Base-by-base conservation (phyloP, 2,888 invertebrate genomes). In the Pseudococcus jackbeardsleyi region DNA sequence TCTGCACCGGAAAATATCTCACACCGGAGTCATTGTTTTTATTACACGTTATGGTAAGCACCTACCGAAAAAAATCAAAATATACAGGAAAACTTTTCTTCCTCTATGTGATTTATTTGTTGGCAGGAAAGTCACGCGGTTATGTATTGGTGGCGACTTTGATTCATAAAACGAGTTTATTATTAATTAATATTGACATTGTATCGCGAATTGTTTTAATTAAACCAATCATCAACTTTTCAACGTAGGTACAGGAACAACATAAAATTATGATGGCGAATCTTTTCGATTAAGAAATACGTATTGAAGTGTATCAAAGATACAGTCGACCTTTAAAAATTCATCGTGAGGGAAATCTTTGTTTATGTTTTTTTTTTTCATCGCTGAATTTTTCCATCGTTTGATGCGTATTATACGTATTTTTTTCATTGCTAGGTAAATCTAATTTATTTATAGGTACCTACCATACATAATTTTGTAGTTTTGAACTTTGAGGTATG, bases 131-230 rank as follows among this genome's bases (percentile, higher is more conserved):
- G 11, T 82, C 79, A 82, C 46, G 79, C 79, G 79, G 19, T 82
- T 82, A 46, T 33, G 79, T 33, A 46, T 82, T 12, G 72, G 17
- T 72, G 15, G 46, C 46, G 17, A 82, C 79, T 82, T 82, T 82
- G 79, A 82, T 82, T 46, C 79, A 22, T 42, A 8, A 82, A 82
- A 82, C 79, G n/a, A 46, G 79, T 82, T 82, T 46, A 9, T 46
- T 42, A 72, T 42, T 82, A 82, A 82, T 82, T 82, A 82, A 82
- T 82, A 82, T 82, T 82, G 79, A 82, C 79, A 82, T 82, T 82
- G 79, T 82, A 46, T 82, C 46, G 22, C 46, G 79, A 82, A 82
- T 46, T 82, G 26, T 19, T 22, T 46, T 46, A 82, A 82, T 82
- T 46, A 82, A 82, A 82, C 17, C n/a, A 77, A 39, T 42, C 39